Evolutionary conservation across 92 coral and sea anemone genomes (phyloP).

Genomic region (Epizoanthus scotinus): DNA sequence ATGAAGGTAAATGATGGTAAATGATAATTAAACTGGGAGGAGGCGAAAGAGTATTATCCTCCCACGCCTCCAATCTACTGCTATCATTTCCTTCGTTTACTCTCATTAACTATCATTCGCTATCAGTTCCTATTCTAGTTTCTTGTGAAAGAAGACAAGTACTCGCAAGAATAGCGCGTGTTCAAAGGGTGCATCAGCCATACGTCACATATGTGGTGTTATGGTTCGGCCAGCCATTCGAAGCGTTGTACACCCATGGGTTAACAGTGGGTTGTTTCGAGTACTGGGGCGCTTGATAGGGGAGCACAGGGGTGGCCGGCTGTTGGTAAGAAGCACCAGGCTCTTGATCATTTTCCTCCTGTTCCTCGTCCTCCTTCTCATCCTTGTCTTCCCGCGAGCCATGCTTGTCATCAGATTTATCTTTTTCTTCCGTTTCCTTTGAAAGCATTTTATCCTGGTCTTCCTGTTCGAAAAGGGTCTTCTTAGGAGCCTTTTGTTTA

Average conservation of each 20-base stretch:
- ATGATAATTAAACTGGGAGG: too few species aligned
- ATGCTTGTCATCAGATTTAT: neutral
- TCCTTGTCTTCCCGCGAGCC: neutral
- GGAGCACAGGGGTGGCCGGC: neutral
- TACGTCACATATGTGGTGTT: conserved; percentile 23
- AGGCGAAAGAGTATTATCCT: too few species aligned
- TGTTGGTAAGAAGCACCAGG: conserved; percentile 11
- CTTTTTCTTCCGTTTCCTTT: neutral
- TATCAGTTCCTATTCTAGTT: too few species aligned
- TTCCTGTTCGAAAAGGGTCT: neutral
- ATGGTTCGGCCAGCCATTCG: conserved; percentile 35
- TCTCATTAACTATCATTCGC: too few species aligned
- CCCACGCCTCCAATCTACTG: too few species aligned
- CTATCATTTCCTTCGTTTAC: too few species aligned
- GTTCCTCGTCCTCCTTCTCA: neutral
- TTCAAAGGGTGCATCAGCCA: neutral
- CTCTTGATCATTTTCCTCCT: conserved; percentile 4
- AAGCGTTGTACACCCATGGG: conserved; percentile 33
- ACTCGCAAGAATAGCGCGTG: too few species aligned
- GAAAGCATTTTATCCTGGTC: neutral
- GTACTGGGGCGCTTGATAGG: conserved; percentile 34
- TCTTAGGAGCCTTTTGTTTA: neutral
- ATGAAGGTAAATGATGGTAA: too few species aligned
- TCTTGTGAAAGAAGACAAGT: too few species aligned
- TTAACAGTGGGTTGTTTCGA: conserved; percentile 19